A percentile compares a stretch with the other conserved stretches of the same genome.
Evolutionary conservation across 2,888 invertebrate species (phyloP).

Genomic region (Saturnia pavonia): DNA sequence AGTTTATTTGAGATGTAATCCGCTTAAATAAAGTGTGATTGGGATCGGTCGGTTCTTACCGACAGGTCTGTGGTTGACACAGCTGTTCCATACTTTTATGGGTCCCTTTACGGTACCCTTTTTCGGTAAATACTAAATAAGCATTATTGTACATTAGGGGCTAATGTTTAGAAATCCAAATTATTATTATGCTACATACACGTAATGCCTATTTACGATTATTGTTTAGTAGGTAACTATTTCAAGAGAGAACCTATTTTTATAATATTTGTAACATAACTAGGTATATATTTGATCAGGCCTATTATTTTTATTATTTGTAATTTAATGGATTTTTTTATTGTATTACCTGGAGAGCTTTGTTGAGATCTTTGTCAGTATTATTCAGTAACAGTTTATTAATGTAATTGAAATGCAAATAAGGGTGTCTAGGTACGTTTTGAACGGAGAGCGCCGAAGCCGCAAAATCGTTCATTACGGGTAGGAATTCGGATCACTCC

Average conservation of each 20-base stretch:
- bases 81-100: conserved; percentile 25
- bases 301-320: no score
- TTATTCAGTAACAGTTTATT: conserved; percentile 29
- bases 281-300: no score
- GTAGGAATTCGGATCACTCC: conserved; percentile 57
- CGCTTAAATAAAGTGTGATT: conserved; percentile 30
- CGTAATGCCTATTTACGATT: neutral
- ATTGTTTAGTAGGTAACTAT: neutral
- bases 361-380: neutral
- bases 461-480: conserved; percentile 67
- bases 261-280: no score
- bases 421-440: conserved; percentile 34
- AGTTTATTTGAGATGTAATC: conserved; percentile 9
- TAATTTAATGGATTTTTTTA: no score
- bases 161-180: conserved; percentile 5
- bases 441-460: conserved; percentile 39
- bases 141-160: conserved; percentile 4
- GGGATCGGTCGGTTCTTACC: conserved; percentile 17
- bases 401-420: conserved; percentile 61
- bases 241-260: neutral
- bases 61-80: conserved; percentile 14
- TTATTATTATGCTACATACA: neutral
- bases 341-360: no score
- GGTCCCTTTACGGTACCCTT: conserved; percentile 21
- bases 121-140: conserved; percentile 17